Base-by-base conservation (phyloP, 2,113 vertebrate species). In the Urocitellus parryii region DNA sequence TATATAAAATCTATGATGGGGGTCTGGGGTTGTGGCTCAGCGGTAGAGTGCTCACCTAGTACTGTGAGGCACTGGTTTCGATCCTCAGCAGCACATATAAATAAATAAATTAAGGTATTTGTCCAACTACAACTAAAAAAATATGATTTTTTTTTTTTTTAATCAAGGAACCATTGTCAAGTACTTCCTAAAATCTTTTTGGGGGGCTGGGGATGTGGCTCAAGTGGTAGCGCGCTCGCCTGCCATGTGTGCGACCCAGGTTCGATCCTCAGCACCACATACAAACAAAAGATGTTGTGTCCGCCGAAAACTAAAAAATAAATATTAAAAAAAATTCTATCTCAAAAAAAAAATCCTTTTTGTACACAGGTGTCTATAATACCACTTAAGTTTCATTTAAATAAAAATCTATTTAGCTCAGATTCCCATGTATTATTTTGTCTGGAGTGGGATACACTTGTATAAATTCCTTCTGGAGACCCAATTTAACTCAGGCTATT, bases 351-450 rank as follows among this genome's bases (percentile, higher is more conserved):
- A 92, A 79, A 84, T 67, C 24, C 37, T 63, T 90, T 32, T 88
- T 53, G 73, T 37, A 68, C 2, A 80, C 3, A 10, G 14, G 22
- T 84, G 1, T 95, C 22, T 63, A 22, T 18, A 84, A 32, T 81
- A 86, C 1, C 17, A 86, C 58, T 85, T 96, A 8, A n/a, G 7
- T 72, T 95, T 79, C 25, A 87, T 90, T 86, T 87, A 92, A 77
- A 92, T 72, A 58, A 91, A 88, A 91, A 91, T 84, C 24, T 89
- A 61, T 45, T 91, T 70, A 73, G 16, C 20, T 82, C 56, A 29
- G 7, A 80, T 81, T 92, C 85, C 61, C 17, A 65, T 32, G 42
- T 85, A 79, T 65, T 86, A 76, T 81, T 92, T 85, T 77, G 29
- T 22, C 81, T 92, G 25, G 29, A 79, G 18, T 92, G 76, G 48